These are phyloP conservation scores for Helarctos malayanus DNA, from an alignment of 2,797 vertebrate genomes.

Conservation along the genomic window DNA sequence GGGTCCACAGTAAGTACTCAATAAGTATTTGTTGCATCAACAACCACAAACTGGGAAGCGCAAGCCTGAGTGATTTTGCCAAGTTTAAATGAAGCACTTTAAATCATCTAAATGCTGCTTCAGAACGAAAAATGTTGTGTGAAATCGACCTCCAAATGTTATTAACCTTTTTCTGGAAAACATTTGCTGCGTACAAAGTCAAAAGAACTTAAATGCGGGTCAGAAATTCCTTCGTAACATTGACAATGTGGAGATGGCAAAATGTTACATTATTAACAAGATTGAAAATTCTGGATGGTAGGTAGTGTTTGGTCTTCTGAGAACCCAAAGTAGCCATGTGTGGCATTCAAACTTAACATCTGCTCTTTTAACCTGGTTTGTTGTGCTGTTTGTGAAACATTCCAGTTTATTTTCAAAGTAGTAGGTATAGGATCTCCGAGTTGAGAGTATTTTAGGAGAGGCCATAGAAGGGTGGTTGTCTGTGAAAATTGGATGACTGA, in stretches of 20 bases:
- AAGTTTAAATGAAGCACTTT: background rate
- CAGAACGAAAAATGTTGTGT: background rate
- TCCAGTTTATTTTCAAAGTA: background rate
- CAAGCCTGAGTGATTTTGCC: background rate
- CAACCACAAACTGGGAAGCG: background rate
- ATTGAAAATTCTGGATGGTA: background rate
- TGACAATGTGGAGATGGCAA: background rate
- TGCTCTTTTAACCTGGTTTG: background rate
- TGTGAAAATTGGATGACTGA: background rate
- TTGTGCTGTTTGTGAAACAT: background rate
- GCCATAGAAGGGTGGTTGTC: background rate
- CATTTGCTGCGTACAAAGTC: background rate
- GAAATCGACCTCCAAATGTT: background rate
- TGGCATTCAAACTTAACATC: background rate
- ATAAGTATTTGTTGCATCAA: background rate
- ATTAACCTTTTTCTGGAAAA: constrained; percentile 14
- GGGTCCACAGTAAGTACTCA: background rate
- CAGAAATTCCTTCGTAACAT: background rate
- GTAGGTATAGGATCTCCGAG: background rate
- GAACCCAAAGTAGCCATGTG: background rate
- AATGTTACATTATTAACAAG: background rate
- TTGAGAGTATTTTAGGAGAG: background rate
- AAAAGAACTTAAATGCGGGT: background rate
- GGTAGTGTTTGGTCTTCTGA: background rate
- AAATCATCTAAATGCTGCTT: background rate